Conservation (phyloP, 2,113 vertebrate species). For the Cinclus mexicanus region DNA sequence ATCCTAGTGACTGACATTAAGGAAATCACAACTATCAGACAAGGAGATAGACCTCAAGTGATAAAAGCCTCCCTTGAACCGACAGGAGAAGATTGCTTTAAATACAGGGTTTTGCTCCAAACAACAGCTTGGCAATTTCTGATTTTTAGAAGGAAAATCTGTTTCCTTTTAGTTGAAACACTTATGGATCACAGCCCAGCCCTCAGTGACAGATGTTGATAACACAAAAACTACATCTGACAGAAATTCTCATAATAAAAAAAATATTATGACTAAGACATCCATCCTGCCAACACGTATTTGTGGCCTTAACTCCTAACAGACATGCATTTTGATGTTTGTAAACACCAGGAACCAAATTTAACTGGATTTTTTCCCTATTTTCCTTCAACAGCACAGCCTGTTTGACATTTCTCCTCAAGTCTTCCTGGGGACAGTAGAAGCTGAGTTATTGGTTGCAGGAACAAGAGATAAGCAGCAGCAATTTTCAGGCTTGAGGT, state of each 20-base stretch:
- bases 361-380: not conserved
- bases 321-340: not conserved
- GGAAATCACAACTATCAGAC: not conserved
- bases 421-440: not conserved
- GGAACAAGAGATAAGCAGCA: not conserved
- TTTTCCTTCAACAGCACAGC: not conserved
- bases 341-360: not conserved
- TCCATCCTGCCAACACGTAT: not conserved
- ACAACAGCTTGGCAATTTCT: not conserved
- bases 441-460: not conserved
- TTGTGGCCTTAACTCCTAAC: not conserved
- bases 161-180: not conserved
- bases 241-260: not conserved
- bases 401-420: not conserved
- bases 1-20: not conserved
- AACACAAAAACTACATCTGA: conserved; percentile 6
- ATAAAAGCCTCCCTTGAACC: not conserved
- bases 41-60: not conserved
- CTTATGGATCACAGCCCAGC: not conserved
- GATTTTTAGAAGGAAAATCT: conserved; percentile 29
- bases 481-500: not conserved
- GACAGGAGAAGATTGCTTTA: not conserved
- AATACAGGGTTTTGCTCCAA: not conserved
- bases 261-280: not conserved
- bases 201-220: conserved; percentile 11